phyloP scores from a whole-genome alignment of 2,888 invertebrate species.

The Cordylochernes scorpioides region DNA sequence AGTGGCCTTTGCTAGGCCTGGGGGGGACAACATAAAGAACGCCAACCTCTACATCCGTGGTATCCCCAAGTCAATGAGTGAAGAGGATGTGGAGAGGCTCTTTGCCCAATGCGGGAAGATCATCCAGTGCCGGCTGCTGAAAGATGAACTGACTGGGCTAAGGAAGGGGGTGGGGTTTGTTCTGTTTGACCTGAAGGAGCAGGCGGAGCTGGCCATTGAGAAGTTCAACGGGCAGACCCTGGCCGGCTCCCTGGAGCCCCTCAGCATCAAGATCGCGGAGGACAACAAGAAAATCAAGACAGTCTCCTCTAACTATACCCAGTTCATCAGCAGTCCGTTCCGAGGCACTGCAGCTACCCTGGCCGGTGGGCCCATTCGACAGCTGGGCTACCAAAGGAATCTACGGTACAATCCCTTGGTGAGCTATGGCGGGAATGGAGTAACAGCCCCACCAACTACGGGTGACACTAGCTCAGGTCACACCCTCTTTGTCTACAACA shows the following conservation, averaged over 20 bases:
- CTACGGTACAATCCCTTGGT: slow-evolving; percentile 2
- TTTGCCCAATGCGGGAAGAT: slow-evolving; percentile 69
- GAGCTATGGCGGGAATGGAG: neutral
- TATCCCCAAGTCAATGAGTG: slow-evolving; percentile 34
- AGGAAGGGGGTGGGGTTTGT: slow-evolving; percentile 71
- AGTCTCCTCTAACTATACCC: neutral
- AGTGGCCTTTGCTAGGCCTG: slow-evolving; percentile 70
- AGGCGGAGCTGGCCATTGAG: slow-evolving; percentile 65
- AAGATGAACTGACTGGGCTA: slow-evolving; percentile 59
- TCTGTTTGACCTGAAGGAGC: slow-evolving; percentile 48
- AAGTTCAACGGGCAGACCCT: slow-evolving; percentile 49
- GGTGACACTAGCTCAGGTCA: slow-evolving; percentile 7
- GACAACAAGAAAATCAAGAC: slow-evolving; percentile 33
- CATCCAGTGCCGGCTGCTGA: slow-evolving; percentile 65
- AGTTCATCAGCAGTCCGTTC: neutral
- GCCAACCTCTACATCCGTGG: slow-evolving; percentile 80
- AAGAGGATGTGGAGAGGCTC: slow-evolving; percentile 51
- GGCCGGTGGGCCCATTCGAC: slow-evolving; percentile 2
- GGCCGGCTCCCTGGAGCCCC: slow-evolving; percentile 52
- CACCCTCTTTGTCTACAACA: slow-evolving; percentile 22
- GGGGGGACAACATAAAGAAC: slow-evolving; percentile 69
- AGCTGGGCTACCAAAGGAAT: neutral
- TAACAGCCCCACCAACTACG: no score
- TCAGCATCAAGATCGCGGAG: slow-evolving; percentile 58
- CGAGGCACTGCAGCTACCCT: neutral